These are phyloP conservation scores for Pygmarrhopalites habei DNA, from an alignment of 1,140 invertebrate genomes.

Conservation along the genomic window DNA sequence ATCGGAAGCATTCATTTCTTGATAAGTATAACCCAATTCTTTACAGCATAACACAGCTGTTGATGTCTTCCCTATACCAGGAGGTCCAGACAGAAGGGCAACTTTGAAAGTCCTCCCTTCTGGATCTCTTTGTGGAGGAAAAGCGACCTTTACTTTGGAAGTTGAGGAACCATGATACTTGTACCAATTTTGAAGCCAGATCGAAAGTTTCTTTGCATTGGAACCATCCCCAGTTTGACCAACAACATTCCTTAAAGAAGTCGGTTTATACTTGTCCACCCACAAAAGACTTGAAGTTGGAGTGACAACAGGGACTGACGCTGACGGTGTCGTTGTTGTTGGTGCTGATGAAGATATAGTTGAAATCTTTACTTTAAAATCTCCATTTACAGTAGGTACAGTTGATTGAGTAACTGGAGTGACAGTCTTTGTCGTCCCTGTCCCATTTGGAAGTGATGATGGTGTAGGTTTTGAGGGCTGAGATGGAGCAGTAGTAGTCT, in stretches of 20 bases:
- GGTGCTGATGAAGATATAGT: too few relatives aligned
- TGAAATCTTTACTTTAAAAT: too few relatives aligned
- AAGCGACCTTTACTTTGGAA: slow-evolving; percentile 24
- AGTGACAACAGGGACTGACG: not conserved
- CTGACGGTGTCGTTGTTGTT: not conserved
- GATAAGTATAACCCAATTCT: slow-evolving; percentile 78
- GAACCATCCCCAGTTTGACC: slow-evolving; percentile 87
- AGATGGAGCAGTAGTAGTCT: not conserved
- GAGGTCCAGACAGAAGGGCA: slow-evolving; percentile 88
- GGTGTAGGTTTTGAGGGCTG: not conserved
- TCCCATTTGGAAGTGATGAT: not conserved
- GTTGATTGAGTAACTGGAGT: not conserved
- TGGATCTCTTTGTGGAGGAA: slow-evolving; percentile 31
- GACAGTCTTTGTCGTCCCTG: not conserved
- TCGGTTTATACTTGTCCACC: slow-evolving; percentile 97
- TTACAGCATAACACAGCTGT: slow-evolving; percentile 72
- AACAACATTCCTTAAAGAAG: slow-evolving; percentile 75
- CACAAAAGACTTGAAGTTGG: slow-evolving; percentile 52
- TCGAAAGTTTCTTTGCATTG: slow-evolving; percentile 79
- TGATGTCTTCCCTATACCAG: slow-evolving; percentile 90
- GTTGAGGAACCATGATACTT: slow-evolving; percentile 54
- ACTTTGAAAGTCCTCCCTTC: slow-evolving; percentile 67
- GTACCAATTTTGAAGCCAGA: slow-evolving; percentile 88
- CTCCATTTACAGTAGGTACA: too few relatives aligned
- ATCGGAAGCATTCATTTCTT: slow-evolving; percentile 97